Percentiles rank a stretch among this genome's conserved stretches.
Evolutionary conservation across 2,113 vertebrate genomes (phyloP).

Genomic region (Thunnus maccoyii): DNA sequence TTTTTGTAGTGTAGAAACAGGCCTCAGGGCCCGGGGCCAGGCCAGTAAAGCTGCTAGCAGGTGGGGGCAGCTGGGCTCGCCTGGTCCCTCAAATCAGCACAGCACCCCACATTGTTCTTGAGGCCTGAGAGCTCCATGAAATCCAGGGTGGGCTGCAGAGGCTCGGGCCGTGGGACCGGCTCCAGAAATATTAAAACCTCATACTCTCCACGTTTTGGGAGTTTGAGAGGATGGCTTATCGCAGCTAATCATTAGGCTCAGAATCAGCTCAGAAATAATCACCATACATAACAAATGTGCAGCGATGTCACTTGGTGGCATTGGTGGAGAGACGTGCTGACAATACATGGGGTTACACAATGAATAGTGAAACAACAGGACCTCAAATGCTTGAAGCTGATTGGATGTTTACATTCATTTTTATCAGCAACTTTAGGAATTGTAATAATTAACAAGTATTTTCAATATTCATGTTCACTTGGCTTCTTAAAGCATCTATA

Average conservation of each 20-base stretch:
- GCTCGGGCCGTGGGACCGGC: slow-evolving; percentile 40
- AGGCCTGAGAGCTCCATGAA: slow-evolving; percentile 70
- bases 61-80: slow-evolving; percentile 65
- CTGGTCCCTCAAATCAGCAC: slow-evolving; percentile 53
- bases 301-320: background rate
- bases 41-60: slow-evolving; percentile 65
- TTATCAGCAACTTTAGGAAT: background rate
- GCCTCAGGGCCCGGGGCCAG: slow-evolving; percentile 26
- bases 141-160: slow-evolving; percentile 60
- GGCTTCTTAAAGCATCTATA: too few species aligned
- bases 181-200: slow-evolving; percentile 67
- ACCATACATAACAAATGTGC: slow-evolving; percentile 28
- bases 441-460: too few species aligned
- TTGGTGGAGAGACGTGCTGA: background rate
- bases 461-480: too few species aligned
- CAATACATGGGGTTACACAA: background rate
- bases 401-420: background rate
- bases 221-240: slow-evolving; percentile 33
- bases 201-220: slow-evolving; percentile 15
- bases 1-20: slow-evolving; percentile 27
- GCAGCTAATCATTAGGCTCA: slow-evolving; percentile 40
- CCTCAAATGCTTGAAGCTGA: background rate
- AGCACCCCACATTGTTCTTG: slow-evolving; percentile 63
- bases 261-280: slow-evolving; percentile 27
- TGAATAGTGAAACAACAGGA: background rate